phyloP scores from a whole-genome alignment of 2,113 vertebrate genomes.

The Forbesichthys agassizii region DNA sequence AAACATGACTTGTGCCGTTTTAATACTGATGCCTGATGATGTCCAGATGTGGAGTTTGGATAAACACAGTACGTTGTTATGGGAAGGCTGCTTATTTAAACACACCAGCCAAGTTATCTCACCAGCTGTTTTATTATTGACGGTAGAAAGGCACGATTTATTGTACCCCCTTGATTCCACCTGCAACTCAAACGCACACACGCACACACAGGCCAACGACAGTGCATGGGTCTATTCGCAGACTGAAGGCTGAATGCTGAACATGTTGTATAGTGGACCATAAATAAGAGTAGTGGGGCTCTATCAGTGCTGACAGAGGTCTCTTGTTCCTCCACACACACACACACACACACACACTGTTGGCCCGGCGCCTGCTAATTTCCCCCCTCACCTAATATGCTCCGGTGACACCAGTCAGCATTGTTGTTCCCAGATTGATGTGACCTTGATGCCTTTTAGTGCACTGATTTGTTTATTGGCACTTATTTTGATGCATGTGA shows the following conservation, averaged over 20 bases:
- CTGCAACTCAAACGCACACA: background rate
- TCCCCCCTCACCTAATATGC: slow-evolving; percentile 67
- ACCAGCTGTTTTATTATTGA: background rate
- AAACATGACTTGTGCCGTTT: no score
- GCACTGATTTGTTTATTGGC: slow-evolving; percentile 78
- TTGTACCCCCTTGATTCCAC: background rate
- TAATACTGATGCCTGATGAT: no score
- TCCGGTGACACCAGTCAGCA: slow-evolving; percentile 72
- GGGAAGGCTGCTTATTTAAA: background rate
- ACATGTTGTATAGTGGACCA: slow-evolving; percentile 55
- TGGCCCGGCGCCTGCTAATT: slow-evolving; percentile 53
- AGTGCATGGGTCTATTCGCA: slow-evolving; percentile 52
- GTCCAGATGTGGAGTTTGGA: background rate
- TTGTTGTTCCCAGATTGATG: slow-evolving; percentile 78
- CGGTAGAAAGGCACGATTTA: background rate
- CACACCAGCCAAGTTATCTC: background rate
- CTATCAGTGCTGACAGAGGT: slow-evolving; percentile 68
- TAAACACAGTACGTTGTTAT: background rate
- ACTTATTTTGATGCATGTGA: slow-evolving; percentile 79
- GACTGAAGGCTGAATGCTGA: slow-evolving; percentile 65
- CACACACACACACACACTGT: slow-evolving; percentile 15
- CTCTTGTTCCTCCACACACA: slow-evolving; percentile 25
- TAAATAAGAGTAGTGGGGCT: slow-evolving; percentile 70
- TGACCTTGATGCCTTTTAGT: slow-evolving; percentile 78
- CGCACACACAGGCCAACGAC: slow-evolving; percentile 17